Evolutionary conservation across 2,888 invertebrate species (phyloP), one percentile per base, ranked within the genome.

Genomic region (Lithodes maja): DNA sequence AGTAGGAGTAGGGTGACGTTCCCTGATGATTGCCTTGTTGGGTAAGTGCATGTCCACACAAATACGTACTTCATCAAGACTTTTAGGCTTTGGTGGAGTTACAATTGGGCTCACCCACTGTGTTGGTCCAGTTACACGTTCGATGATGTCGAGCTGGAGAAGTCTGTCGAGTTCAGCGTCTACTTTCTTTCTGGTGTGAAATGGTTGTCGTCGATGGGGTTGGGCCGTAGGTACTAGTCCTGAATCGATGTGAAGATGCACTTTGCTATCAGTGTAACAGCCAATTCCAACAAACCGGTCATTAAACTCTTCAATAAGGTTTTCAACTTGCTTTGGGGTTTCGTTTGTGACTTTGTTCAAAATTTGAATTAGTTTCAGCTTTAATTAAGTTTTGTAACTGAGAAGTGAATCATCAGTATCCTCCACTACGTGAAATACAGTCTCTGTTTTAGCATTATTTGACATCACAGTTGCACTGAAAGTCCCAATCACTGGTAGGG

Each of bases 1-100:
- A 12, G 61, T 61, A 12, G 61, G 61, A 7, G 61, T 61, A 12
- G 5, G 61, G 61, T 1, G 61, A 61, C 61, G 61, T 61, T 61
- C 61, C 61, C 61, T 5, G 61, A 61, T 61, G 61, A 81, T 81
- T 17, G 50, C 9, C 55, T 53, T 81, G 55, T 81, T 80, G 17
- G n/a, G 17, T 80, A n/a, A 54, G n/a, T 54, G 17, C 53, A 54
- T 80, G 54, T 80, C 33, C 52, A 80, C 15, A 52, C 54, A 80
- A 15, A 80, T 80, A 52, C n/a, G 52, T 9, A 80, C 54, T 15
- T 77, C 33, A 12, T 61, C 61, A 7, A 1, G 0, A 61, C 12
- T 61, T 12, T 61, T 61, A 61, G 61, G 61, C 61, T 61, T 61
- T 7, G 61, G 61, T 7, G 12, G 61, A 12, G 61, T 61, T 5